Conservation (phyloP, 2,113 vertebrate species). For the Pluvianellus socialis region DNA sequence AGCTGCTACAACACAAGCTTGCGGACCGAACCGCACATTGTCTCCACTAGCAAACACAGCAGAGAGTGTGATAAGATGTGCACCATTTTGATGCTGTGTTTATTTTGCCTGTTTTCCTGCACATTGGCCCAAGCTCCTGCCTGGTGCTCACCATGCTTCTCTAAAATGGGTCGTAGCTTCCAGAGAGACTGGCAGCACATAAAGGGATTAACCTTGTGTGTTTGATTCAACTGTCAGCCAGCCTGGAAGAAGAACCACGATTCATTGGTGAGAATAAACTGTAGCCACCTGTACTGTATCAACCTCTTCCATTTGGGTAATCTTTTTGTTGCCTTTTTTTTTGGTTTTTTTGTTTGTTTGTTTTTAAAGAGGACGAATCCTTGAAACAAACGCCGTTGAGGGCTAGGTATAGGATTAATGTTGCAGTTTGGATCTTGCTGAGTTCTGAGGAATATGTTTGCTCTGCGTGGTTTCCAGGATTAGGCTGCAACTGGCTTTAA, state of each 20-base stretch:
- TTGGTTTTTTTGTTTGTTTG: background rate
- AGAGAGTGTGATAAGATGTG: background rate
- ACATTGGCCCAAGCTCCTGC: background rate
- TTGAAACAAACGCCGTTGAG: background rate
- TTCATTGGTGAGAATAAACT: background rate
- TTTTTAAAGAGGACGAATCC: background rate
- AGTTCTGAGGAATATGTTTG: background rate
- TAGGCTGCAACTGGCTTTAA: background rate
- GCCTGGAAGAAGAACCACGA: background rate
- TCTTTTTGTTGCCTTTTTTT: background rate
- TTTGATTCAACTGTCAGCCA: background rate
- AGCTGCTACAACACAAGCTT: background rate
- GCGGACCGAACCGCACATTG: rapidly evolving
- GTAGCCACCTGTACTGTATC: background rate
- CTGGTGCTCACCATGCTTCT: background rate
- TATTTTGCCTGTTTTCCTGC: background rate
- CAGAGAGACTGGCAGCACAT: background rate
- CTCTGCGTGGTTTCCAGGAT: background rate
- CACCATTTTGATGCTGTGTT: background rate
- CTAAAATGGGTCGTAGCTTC: background rate
- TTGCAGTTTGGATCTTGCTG: background rate
- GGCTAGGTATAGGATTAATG: background rate
- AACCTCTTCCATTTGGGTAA: background rate
- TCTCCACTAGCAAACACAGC: background rate
- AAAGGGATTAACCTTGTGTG: background rate